These are phyloP conservation scores for Ethmia dodecea DNA, from an alignment of 2,888 invertebrate species.

Conservation along the genomic window DNA sequence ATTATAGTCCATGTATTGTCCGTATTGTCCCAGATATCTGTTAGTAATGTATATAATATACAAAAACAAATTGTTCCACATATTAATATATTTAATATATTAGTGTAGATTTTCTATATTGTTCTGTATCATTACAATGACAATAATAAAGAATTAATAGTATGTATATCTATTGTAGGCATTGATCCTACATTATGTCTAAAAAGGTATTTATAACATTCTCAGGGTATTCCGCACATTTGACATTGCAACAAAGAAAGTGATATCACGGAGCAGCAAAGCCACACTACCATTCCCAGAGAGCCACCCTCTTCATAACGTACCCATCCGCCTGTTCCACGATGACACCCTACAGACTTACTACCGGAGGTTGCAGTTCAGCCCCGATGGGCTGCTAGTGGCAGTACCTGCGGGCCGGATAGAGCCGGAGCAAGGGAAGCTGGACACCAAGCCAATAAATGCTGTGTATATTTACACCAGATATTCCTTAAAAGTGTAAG, in stretches of 20 bases:
- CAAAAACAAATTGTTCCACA: too few relatives aligned
- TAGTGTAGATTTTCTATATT: too few relatives aligned
- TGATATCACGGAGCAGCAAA: constrained; percentile 81
- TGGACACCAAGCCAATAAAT: constrained; percentile 75
- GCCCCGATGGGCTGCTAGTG: constrained; percentile 93
- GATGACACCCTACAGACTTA: constrained; percentile 97
- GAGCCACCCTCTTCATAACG: constrained; percentile 78
- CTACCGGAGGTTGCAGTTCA: constrained; percentile 92
- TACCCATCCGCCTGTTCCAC: constrained; percentile 85
- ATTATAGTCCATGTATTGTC: too few relatives aligned
- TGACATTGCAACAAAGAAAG: constrained; percentile 81
- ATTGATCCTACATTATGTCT: too few relatives aligned
- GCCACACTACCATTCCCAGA: constrained; percentile 76
- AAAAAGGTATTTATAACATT: too few relatives aligned
- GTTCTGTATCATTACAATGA: too few relatives aligned
- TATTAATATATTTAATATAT: too few relatives aligned
- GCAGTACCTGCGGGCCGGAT: constrained; percentile 94
- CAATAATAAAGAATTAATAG: too few relatives aligned
- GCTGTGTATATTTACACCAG: constrained; percentile 79
- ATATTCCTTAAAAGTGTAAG: constrained; percentile 79
- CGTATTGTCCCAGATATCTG: too few relatives aligned
- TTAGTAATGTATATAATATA: too few relatives aligned
- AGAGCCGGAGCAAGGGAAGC: constrained; percentile 80
- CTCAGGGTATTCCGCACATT: constrained; percentile 82
- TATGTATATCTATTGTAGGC: too few relatives aligned